Evolutionary conservation across 2,888 invertebrate genomes (phyloP).

Genomic region (Heteromyza rotundicornis): DNA sequence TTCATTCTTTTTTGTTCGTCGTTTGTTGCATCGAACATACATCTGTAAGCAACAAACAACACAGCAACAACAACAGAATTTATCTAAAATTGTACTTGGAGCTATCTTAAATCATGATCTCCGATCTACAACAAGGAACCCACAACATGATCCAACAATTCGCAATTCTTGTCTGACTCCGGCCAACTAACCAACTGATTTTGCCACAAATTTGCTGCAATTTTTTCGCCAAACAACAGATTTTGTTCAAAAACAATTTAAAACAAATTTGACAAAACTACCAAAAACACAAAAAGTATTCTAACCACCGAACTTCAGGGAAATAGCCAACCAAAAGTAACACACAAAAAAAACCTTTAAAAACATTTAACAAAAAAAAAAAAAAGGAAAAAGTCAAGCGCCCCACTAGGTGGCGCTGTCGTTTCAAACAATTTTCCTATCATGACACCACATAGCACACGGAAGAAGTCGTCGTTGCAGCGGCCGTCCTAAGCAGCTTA

Average conservation of each 20-base stretch:
- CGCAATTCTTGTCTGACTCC: not conserved
- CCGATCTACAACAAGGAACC: not conserved
- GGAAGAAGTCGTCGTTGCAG: not conserved
- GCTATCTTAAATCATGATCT: conserved; percentile 5
- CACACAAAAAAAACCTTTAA: not conserved
- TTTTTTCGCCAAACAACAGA: too few relatives aligned
- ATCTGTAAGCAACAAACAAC: not conserved
- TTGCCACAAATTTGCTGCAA: not conserved
- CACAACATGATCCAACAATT: conserved; percentile 1
- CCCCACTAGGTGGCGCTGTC: conserved; percentile 7
- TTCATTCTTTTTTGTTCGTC: not conserved
- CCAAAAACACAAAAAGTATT: not conserved
- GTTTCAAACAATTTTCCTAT: conserved; percentile 9
- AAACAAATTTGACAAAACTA: conserved; percentile 7
- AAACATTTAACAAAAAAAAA: not conserved
- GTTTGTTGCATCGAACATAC: not conserved
- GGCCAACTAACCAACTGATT: not conserved
- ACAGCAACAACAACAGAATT: conserved; percentile 1
- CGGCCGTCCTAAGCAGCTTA: conserved; percentile 2
- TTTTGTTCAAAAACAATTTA: conserved; percentile 5
- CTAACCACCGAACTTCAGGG: too few relatives aligned
- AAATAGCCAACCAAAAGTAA: not conserved
- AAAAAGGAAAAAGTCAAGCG: not conserved
- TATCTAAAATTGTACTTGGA: not conserved
- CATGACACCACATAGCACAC: conserved; percentile 1